These are phyloP conservation scores for Oenanthe melanoleuca DNA, from an alignment of 2,113 vertebrate genomes.

Conservation along the genomic window DNA sequence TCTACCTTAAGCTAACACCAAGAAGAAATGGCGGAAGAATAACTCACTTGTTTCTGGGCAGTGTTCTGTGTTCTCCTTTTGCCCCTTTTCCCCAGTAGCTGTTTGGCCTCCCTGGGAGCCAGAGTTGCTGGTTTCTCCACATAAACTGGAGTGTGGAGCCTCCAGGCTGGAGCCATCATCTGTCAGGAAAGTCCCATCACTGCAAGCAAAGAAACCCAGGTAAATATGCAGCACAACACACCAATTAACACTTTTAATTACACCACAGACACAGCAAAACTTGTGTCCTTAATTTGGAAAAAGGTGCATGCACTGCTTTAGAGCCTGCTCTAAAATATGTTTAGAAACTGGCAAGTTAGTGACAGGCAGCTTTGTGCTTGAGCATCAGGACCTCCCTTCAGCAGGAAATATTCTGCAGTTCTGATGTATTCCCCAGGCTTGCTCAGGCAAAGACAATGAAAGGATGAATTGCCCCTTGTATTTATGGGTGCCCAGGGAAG, in stretches of 20 bases:
- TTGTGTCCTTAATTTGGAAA: background rate
- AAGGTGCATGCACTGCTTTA: background rate
- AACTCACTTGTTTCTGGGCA: conserved; percentile 72
- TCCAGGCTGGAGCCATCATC: conserved; percentile 63
- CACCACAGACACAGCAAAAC: background rate
- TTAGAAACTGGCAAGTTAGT: background rate
- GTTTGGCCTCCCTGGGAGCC: conserved; percentile 67
- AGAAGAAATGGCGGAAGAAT: background rate
- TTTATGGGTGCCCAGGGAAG: background rate
- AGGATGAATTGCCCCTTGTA: background rate
- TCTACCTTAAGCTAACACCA: background rate
- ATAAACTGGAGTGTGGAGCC: conserved; percentile 52
- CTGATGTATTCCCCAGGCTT: background rate
- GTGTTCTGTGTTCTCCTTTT: conserved; percentile 60
- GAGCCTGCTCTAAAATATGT: background rate
- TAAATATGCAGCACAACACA: background rate
- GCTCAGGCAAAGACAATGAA: background rate
- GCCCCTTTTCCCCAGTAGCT: conserved; percentile 72
- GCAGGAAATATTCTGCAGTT: background rate
- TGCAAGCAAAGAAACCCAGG: background rate
- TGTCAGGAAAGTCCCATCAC: conserved; percentile 65
- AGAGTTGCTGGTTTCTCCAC: conserved; percentile 65
- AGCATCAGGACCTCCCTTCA: background rate
- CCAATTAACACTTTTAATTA: background rate
- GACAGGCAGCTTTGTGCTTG: background rate